Evolutionary conservation across 2,797 vertebrate species (phyloP).

Genomic region (Characodon lateralis): DNA sequence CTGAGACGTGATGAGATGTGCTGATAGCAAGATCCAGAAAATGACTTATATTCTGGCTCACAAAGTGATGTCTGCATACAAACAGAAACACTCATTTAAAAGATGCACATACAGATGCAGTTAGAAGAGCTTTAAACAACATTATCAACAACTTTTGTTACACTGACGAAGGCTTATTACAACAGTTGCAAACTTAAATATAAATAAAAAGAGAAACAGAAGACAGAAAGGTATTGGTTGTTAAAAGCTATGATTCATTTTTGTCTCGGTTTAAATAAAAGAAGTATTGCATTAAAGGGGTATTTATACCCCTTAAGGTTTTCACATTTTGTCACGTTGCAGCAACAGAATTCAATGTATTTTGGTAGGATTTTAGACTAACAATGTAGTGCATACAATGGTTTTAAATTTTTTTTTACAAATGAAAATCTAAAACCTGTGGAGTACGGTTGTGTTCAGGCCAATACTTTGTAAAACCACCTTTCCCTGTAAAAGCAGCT

Average conservation of each 20-base stretch:
- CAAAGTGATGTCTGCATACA: conserved; percentile 6
- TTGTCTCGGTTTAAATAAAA: not conserved
- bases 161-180: not conserved
- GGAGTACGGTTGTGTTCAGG: too few relatives aligned
- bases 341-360: not conserved
- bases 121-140: not conserved
- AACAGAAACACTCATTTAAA: not conserved
- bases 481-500: too few relatives aligned
- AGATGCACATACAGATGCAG: not conserved
- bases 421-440: too few relatives aligned
- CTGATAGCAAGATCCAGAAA: conserved; percentile 32
- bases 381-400: not conserved
- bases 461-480: too few relatives aligned
- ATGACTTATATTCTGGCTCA: conserved; percentile 14
- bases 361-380: not conserved
- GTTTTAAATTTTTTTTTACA: not conserved
- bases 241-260: not conserved
- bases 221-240: not conserved
- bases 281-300: not conserved
- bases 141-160: not conserved
- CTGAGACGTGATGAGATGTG: conserved; percentile 21
- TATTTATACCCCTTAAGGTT: not conserved
- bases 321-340: not conserved
- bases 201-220: not conserved
- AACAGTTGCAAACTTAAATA: not conserved